These are phyloP conservation scores for Harmothoe impar DNA, from an alignment of 2,888 invertebrate species.

Conservation along the genomic window DNA sequence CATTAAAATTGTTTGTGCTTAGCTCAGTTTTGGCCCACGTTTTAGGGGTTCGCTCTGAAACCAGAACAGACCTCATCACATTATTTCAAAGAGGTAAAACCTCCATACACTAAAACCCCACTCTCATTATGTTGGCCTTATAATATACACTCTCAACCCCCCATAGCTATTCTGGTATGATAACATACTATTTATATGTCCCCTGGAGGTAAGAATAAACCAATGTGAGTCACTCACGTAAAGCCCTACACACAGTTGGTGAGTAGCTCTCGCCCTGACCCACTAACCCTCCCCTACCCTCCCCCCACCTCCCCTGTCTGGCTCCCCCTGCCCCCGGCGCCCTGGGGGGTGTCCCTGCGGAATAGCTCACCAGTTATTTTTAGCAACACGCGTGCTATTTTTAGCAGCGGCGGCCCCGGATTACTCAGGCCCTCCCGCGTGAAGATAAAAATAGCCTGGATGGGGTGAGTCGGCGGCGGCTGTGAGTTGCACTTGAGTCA, in stretches of 20 bases:
- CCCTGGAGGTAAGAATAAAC: too few species aligned
- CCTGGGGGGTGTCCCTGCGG: not conserved
- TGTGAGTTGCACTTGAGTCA: not conserved
- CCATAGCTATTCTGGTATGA: too few species aligned
- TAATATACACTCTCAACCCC: too few species aligned
- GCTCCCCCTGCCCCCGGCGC: not conserved
- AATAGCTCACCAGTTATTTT: conserved; percentile 16
- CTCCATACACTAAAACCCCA: too few species aligned
- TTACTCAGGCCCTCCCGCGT: conserved; percentile 5
- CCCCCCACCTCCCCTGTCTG: not conserved
- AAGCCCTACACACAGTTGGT: not conserved
- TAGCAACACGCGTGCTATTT: not conserved
- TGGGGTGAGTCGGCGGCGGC: not conserved
- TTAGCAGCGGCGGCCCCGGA: conserved; percentile 22
- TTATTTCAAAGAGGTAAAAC: too few species aligned
- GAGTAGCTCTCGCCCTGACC: not conserved
- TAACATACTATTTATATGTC: too few species aligned
- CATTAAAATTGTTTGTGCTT: too few species aligned
- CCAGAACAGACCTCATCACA: too few species aligned
- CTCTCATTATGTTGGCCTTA: too few species aligned
- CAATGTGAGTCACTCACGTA: too few species aligned
- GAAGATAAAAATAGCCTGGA: conserved; percentile 6
- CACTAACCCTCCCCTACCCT: not conserved
- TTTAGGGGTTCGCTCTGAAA: too few species aligned
- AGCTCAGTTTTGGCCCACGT: too few species aligned